Conservation (phyloP, 2,888 invertebrate species). For the Orthosia cruda region DNA sequence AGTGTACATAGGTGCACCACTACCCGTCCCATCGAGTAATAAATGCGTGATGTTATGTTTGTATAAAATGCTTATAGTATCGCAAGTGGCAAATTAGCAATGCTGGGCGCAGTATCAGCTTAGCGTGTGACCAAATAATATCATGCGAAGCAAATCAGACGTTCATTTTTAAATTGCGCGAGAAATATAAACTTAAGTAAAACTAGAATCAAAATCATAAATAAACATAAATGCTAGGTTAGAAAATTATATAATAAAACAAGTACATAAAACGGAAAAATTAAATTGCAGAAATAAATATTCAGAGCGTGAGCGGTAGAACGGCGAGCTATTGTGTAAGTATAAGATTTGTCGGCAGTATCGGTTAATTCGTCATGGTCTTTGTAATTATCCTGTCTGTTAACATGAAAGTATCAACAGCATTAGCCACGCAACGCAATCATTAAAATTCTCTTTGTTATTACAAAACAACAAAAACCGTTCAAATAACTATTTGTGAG, state of each 20-base stretch:
- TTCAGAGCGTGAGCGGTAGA: not conserved
- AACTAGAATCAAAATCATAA: not conserved
- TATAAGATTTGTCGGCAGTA: not conserved
- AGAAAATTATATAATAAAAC: not conserved
- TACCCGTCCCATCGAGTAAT: no score
- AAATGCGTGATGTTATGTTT: no score
- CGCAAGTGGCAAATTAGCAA: not conserved
- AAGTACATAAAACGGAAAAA: not conserved
- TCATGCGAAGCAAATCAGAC: not conserved
- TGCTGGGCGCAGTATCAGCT: not conserved
- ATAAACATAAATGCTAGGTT: not conserved
- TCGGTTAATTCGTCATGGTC: not conserved
- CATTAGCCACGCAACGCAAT: not conserved
- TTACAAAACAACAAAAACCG: no score
- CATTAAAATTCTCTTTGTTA: not conserved
- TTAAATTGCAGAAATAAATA: not conserved
- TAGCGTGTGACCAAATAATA: not conserved
- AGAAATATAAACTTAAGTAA: not conserved
- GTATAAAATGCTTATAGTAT: not conserved
- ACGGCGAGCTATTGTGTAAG: not conserved
- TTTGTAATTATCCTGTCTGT: not conserved
- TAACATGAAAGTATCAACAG: not conserved
- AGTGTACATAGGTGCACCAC: no score
- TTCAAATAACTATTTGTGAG: no score
- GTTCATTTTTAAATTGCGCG: no score